These are phyloP conservation scores for Syngnathus rostellatus DNA, from an alignment of 2,797 vertebrate genomes.

Conservation along the genomic window DNA sequence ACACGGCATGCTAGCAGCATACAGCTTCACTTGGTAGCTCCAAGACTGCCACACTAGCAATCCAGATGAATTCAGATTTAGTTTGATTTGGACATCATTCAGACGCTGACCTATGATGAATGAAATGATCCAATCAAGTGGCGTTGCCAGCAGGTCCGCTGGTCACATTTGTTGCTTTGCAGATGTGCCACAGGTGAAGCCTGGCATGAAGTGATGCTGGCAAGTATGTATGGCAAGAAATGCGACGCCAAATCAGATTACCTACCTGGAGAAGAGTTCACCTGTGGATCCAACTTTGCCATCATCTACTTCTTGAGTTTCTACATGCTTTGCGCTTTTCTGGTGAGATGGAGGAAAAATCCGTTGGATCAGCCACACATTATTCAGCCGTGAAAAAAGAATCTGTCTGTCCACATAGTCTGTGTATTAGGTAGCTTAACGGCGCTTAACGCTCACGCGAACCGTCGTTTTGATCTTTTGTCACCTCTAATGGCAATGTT, in stretches of 20 bases:
- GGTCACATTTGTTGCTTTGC: neutral
- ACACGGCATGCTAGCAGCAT: neutral
- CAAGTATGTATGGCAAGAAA: constrained; percentile 79
- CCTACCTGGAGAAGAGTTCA: constrained; percentile 79
- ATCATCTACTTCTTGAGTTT: constrained; percentile 93
- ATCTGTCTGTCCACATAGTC: too few species aligned
- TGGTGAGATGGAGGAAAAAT: constrained; percentile 61
- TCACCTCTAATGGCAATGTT: neutral
- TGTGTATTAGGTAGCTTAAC: neutral
- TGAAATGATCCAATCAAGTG: neutral
- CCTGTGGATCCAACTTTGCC: constrained; percentile 82
- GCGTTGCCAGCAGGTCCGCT: too few species aligned
- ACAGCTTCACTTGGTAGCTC: too few species aligned
- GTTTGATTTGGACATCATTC: neutral
- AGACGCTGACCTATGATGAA: neutral
- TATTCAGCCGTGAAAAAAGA: neutral
- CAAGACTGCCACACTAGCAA: neutral
- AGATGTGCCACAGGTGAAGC: constrained; percentile 86
- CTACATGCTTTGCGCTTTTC: constrained; percentile 92
- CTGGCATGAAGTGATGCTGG: constrained; percentile 89
- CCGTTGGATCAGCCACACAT: neutral
- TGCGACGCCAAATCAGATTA: constrained; percentile 87
- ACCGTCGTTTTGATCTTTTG: neutral
- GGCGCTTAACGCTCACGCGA: neutral
- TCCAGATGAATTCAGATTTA: too few species aligned